Evolutionary conservation across 35 echinoderm and acorn worm genomes (phyloP).

Genomic region (Apostichopus parvimensis): DNA sequence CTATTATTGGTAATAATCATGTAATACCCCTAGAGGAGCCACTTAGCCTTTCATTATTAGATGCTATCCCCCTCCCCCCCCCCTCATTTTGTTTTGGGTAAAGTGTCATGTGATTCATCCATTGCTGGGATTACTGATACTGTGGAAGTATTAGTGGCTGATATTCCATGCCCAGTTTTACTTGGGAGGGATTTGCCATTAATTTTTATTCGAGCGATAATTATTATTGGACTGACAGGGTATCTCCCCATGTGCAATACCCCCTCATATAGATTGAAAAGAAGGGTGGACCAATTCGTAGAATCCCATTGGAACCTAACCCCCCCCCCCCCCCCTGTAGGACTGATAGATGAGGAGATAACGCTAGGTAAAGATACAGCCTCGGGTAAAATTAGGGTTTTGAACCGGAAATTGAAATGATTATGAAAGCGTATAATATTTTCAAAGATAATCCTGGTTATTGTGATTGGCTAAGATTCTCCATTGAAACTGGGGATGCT

Average conservation of each 20-base stretch:
- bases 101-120: not conserved
- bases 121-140: not conserved
- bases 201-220: not conserved
- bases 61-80: not conserved
- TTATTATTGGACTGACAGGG: not conserved
- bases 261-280: not conserved
- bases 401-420: not conserved
- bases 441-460: constrained; percentile 8
- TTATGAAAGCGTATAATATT: not conserved
- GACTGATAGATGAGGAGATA: not conserved
- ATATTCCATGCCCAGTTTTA: constrained; percentile 20
- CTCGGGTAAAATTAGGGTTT: constrained; percentile 15
- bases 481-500: constrained; percentile 27
- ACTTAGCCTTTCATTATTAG: not conserved
- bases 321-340: not conserved
- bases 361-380: not conserved
- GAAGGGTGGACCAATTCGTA: not conserved
- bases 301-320: not conserved
- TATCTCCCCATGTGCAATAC: not conserved
- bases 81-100: not conserved
- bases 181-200: not conserved
- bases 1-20: no score
- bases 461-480: not conserved
- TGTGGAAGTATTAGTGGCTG: not conserved
- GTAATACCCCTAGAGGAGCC: not conserved